Base-by-base conservation (phyloP, 1,140 invertebrate species). In the Lepidostoma basale region DNA sequence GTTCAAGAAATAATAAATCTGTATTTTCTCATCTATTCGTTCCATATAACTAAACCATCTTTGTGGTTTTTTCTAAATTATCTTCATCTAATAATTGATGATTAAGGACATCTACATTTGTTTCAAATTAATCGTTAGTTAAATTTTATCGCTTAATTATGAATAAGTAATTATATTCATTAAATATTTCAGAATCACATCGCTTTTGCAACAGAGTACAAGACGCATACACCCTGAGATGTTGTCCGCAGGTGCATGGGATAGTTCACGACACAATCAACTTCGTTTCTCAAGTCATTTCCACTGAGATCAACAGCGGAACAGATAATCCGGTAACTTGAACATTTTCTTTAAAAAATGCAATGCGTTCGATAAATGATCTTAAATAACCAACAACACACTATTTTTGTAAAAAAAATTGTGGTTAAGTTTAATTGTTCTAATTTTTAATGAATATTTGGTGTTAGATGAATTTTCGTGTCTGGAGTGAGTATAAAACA, bases 181-280 rank as follows among this genome's bases (percentile, higher is more conserved):
- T 56, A 6, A 10, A n/a, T 67, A 36, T 77, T 78, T 2, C 75
- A 87, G 88, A 88, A 74, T 88, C 88, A 66, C 90, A 92, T 77
- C 77, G 88, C 36, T 88, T 89, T 74, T 92, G 90, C 75, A 84
- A 89, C 74, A 76, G 87, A 68, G 90, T 92, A 2, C 90, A 92
- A 77, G 90, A 92, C 78, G 88, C 90, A 0, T 92, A 92, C 77
- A 91, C 90, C 9, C 76, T 92, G 1, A 74, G 90, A 58, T 92
- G 90, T 73, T 88, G 87, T 74, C 90, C 90, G 2, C 90, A 91
- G 78, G 88, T 89, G 20, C 78, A 83, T 74, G 90, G 89, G 33
- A 85, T 90, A 59, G 86, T 88, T 3, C 88, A 89, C 74, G 90
- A 92, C 72, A 92, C 89, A 0, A 87, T 90, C 36, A 85, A 88